Base-by-base conservation (phyloP, 2,113 vertebrate species). In the Malurus melanocephalus region DNA sequence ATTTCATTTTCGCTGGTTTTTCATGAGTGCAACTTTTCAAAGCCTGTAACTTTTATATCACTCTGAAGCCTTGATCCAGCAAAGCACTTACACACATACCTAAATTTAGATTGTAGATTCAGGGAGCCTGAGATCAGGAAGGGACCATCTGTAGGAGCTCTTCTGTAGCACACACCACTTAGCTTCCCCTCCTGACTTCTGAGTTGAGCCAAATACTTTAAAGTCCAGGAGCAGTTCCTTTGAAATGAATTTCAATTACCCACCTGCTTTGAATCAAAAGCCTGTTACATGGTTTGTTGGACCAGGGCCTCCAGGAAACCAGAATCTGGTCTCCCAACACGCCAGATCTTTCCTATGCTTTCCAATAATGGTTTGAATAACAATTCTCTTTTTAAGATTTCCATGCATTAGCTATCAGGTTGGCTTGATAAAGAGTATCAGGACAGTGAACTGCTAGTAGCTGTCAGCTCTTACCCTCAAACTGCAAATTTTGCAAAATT, bases 211-310 rank as follows among this genome's bases (percentile, higher is more conserved):
- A 93, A 94, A 90, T 71, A 76, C 87, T 93, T 95, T 92, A 92
- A 96, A 93, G 93, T 93, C 88, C 90, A 88, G 69, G 59, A 91
- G 75, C 78, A 93, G 55, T 16, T 73, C 83, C 87, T 94, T 90
- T 95, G 92, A 94, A 96, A 94, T 56, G 69, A 88, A 88, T 93
- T 94, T 95, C 92, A 94, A 67, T 94, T 92, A 92, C 92, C 75
- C 72, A 67, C 90, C 81, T 95, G 84, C 92, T 95, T 94, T 94
- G 88, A 96, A 94, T 92, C 93, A 94, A 88, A 95, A 92, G 64
- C 78, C 71, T 89, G 81, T 88, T 93, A 88, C 78, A 80, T 88
- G 75, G 80, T 82, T 87, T 93, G 83, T 85, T 94, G 90, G 93
- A 94, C 87, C 67, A 64, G 45, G 86, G 86, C 84, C 80, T 94